Percentiles rank a stretch among this genome's conserved stretches.
phyloP scores from a whole-genome alignment of 2,797 vertebrate genomes.

The Thalassophryne amazonica region DNA sequence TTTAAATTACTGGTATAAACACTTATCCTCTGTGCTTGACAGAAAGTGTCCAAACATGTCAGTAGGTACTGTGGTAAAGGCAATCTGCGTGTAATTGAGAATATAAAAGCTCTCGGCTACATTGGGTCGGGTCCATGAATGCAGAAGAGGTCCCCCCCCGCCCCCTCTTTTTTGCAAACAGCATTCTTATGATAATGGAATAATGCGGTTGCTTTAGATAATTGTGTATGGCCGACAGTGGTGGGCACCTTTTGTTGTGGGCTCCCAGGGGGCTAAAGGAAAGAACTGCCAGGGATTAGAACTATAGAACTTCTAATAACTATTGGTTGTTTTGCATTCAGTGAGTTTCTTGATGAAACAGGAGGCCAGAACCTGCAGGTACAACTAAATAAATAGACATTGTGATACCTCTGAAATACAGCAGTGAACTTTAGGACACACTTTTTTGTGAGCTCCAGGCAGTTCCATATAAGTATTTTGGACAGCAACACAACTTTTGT shows the following conservation, averaged over 20 bases:
- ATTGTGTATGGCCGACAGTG: slow-evolving; percentile 76
- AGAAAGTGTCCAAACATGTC: slow-evolving; percentile 58
- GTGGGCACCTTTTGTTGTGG: slow-evolving; percentile 78
- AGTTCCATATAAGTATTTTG: too few relatives aligned
- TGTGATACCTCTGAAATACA: too few relatives aligned
- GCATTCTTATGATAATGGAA: slow-evolving; percentile 82
- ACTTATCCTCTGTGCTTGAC: slow-evolving; percentile 38
- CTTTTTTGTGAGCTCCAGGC: too few relatives aligned
- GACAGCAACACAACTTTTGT: too few relatives aligned
- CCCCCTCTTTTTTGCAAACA: slow-evolving; percentile 55
- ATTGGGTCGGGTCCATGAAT: slow-evolving; percentile 60
- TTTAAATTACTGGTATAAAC: slow-evolving; percentile 34
- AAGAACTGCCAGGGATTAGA: slow-evolving; percentile 74
- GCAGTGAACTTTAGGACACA: too few relatives aligned
- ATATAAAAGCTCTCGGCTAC: slow-evolving; percentile 68
- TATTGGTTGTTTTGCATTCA: slow-evolving; percentile 39
- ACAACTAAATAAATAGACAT: too few relatives aligned
- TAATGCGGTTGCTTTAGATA: slow-evolving; percentile 80
- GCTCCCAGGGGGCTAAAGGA: slow-evolving; percentile 67
- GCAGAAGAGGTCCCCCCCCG: slow-evolving; percentile 55
- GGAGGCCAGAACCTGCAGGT: too few relatives aligned
- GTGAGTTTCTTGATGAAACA: too few relatives aligned
- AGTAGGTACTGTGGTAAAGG: slow-evolving; percentile 58
- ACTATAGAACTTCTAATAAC: slow-evolving; percentile 52
- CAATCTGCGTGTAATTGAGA: slow-evolving; percentile 65